Conservation (phyloP, 2,113 vertebrate species). For the Neopipo cinnamomea region DNA sequence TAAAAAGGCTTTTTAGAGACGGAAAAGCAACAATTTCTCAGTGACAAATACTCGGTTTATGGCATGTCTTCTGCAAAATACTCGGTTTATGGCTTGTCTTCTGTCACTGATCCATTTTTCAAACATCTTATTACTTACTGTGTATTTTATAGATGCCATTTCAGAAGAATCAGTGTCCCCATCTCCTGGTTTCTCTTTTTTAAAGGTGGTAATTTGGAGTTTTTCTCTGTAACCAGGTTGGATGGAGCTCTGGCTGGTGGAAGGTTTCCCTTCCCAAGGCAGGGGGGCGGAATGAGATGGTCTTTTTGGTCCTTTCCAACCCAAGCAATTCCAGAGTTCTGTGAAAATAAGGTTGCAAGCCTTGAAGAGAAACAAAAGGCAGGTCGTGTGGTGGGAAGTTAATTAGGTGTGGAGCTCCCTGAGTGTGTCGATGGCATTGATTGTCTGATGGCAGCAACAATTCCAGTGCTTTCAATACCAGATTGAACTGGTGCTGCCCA, state of each 20-base stretch:
- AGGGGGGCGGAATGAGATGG: background rate
- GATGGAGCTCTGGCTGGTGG: background rate
- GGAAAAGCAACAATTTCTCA: background rate
- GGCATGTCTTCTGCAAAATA: background rate
- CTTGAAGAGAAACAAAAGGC: background rate
- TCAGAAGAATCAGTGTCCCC: background rate
- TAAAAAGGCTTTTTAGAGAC: background rate
- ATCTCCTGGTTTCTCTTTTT: background rate
- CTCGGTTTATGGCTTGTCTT: background rate
- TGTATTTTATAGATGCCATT: background rate
- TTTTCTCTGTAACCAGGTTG: background rate
- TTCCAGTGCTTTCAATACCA: background rate
- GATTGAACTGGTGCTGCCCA: background rate
- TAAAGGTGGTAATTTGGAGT: background rate
- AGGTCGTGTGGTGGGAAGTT: background rate
- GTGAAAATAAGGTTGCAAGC: background rate
- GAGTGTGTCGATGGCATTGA: background rate
- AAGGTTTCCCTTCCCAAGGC: fast-evolving
- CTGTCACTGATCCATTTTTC: background rate
- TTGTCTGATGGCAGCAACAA: background rate
- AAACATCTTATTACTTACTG: background rate
- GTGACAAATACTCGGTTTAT: background rate
- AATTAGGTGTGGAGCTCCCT: background rate
- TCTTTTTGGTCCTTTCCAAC: background rate
- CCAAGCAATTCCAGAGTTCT: background rate